A percentile compares a stretch with the other conserved stretches of the same genome.
Conservation (phyloP, 2,888 invertebrate species). For the Brachyptera putata region DNA sequence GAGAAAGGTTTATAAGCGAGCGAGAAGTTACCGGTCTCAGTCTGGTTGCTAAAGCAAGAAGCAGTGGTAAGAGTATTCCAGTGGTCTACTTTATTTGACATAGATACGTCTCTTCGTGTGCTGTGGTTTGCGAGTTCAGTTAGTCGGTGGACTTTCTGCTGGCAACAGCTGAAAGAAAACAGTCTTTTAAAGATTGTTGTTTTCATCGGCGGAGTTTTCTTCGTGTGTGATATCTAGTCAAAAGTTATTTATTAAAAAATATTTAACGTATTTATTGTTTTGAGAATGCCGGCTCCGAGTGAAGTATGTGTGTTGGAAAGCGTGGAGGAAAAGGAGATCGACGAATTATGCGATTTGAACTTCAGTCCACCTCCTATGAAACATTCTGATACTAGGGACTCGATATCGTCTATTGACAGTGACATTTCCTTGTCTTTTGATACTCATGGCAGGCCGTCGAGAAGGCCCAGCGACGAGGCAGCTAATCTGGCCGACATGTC, state of each 20-base stretch:
- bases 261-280: background rate
- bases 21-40: constrained; percentile 14
- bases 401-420: constrained; percentile 59
- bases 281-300: constrained; percentile 12
- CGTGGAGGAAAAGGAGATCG: constrained; percentile 43
- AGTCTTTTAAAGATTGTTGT: background rate
- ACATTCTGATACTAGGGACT: constrained; percentile 54
- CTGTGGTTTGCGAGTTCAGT: background rate
- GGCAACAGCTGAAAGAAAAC: background rate
- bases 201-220: background rate
- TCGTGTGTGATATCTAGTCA: constrained; percentile 17
- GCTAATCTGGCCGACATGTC: constrained; percentile 59
- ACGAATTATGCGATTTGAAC: constrained; percentile 42
- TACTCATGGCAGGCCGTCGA: constrained; percentile 39
- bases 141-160: background rate
- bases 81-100: constrained; percentile 18
- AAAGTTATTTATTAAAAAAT: background rate
- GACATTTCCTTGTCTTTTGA: constrained; percentile 56
- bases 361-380: constrained; percentile 48
- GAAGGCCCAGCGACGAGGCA: constrained; percentile 50
- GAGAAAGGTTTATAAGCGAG: constrained; percentile 27
- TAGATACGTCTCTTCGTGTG: background rate
- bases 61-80: constrained; percentile 1
- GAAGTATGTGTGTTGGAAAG: constrained; percentile 34
- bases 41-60: constrained; percentile 25